phyloP scores from a whole-genome alignment of 2,888 invertebrate species.

The Celastrina argiolus region DNA sequence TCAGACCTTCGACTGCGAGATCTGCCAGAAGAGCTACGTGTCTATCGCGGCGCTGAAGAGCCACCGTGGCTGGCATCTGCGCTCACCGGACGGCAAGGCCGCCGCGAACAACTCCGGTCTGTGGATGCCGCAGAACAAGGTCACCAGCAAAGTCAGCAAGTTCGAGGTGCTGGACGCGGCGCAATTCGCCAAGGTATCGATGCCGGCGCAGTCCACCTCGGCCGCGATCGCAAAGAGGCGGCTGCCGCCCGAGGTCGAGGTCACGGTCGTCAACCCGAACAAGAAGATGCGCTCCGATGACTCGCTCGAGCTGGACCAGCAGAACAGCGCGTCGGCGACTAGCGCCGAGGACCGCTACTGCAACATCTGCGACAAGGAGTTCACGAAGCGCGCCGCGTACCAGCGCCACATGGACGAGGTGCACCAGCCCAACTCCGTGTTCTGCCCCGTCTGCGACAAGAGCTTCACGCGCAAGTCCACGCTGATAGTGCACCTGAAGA shows the following conservation, averaged over 20 bases:
- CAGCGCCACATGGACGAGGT: slow-evolving; percentile 79
- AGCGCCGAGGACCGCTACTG: slow-evolving; percentile 75
- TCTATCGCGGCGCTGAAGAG: slow-evolving; percentile 82
- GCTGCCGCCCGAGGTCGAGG: slow-evolving; percentile 71
- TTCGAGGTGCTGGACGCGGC: slow-evolving; percentile 64
- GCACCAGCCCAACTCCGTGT: slow-evolving; percentile 73
- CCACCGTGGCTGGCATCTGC: slow-evolving; percentile 82
- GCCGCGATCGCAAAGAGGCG: slow-evolving; percentile 54
- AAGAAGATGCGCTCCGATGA: slow-evolving; percentile 70
- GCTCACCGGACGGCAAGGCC: slow-evolving; percentile 76
- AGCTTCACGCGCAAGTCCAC: slow-evolving; percentile 81
- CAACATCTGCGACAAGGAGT: slow-evolving; percentile 79
- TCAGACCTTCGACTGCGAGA: slow-evolving; percentile 78
- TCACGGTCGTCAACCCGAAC: slow-evolving; percentile 72
- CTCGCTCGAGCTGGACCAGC: slow-evolving; percentile 63
- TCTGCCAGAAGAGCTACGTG: slow-evolving; percentile 81
- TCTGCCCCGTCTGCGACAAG: slow-evolving; percentile 80
- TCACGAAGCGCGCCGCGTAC: slow-evolving; percentile 78
- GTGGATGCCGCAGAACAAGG: slow-evolving; percentile 76
- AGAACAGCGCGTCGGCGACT: slow-evolving; percentile 53
- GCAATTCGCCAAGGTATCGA: slow-evolving; percentile 50
- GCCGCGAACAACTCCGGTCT: slow-evolving; percentile 72
- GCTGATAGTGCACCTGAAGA: slow-evolving; percentile 80
- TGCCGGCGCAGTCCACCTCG: slow-evolving; percentile 46
- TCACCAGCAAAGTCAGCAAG: slow-evolving; percentile 71